These are phyloP conservation scores for Sinocyclocheilus maitianheensis DNA, from an alignment of 2,113 vertebrate genomes.

Conservation along the genomic window DNA sequence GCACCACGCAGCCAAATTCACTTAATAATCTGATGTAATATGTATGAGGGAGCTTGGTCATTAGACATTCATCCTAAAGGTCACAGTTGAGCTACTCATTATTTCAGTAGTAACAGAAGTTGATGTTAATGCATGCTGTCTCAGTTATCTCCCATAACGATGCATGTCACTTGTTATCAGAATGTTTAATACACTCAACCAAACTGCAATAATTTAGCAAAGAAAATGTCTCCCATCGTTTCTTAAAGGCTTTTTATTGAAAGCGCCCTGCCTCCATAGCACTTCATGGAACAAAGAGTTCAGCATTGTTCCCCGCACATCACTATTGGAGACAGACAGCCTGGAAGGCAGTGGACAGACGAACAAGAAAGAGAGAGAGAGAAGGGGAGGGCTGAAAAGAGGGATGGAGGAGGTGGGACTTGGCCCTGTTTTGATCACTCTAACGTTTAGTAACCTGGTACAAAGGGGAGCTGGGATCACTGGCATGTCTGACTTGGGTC, in stretches of 20 bases:
- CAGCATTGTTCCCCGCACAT: conserved; percentile 55
- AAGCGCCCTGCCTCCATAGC: conserved; percentile 45
- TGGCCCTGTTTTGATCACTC: conserved; percentile 55
- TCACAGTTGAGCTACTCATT: neutral
- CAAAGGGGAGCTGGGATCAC: conserved; percentile 50
- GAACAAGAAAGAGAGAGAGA: conserved; percentile 32
- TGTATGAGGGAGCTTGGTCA: conserved; percentile 18
- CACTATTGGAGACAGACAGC: conserved; percentile 58
- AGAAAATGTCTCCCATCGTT: neutral
- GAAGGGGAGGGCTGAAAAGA: conserved; percentile 36
- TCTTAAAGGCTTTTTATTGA: conserved; percentile 39
- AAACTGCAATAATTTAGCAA: neutral
- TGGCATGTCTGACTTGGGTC: conserved; percentile 54
- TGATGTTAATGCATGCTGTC: neutral
- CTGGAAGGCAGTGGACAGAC: conserved; percentile 49
- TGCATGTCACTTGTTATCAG: neutral
- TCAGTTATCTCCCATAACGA: neutral
- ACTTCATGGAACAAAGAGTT: conserved; percentile 63
- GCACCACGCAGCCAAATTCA: conserved; percentile 20
- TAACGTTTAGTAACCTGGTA: conserved; percentile 54
- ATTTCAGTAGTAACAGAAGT: conserved; percentile 2
- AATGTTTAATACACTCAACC: conserved; percentile 1
- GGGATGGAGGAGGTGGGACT: conserved; percentile 45
- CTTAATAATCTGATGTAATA: conserved; percentile 39
- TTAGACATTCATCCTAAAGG: conserved; percentile 8